Evolutionary conservation across 53 echinoderm and acorn worm species (phyloP).

Genomic region (Paelopatides confundens): DNA sequence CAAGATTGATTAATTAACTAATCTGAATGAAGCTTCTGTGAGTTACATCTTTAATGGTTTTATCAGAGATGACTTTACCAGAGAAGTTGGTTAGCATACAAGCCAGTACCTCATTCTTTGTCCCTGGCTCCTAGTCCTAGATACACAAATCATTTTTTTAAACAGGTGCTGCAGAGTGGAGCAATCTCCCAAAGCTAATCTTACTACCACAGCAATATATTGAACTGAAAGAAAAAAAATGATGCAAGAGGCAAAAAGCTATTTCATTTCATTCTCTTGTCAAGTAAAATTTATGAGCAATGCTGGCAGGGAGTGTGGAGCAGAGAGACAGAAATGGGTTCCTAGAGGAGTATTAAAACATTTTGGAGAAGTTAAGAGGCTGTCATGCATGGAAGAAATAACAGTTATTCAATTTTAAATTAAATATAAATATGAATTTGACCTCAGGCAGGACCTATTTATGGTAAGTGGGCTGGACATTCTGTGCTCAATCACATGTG

Average conservation of each 20-base stretch:
- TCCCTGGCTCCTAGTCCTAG: neutral
- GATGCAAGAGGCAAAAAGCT: neutral
- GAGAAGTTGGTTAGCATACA: too few species aligned
- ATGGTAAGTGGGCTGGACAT: neutral
- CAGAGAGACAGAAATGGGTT: neutral
- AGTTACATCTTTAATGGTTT: too few species aligned
- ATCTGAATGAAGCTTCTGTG: too few species aligned
- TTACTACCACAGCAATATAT: neutral
- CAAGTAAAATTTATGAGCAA: slow-evolving; percentile 34
- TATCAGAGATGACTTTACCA: too few species aligned
- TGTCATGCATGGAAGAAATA: slow-evolving; percentile 28
- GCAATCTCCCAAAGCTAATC: neutral
- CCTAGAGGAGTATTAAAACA: slow-evolving; percentile 1
- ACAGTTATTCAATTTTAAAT: neutral
- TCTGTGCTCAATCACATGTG: too few species aligned
- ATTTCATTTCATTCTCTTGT: slow-evolving; percentile 22
- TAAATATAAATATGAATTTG: neutral
- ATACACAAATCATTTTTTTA: slow-evolving; percentile 23
- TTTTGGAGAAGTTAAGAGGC: slow-evolving; percentile 2
- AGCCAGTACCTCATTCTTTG: neutral
- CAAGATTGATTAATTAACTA: too few species aligned
- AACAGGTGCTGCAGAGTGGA: slow-evolving; percentile 9
- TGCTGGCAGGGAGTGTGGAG: neutral
- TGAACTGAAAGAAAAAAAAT: neutral
- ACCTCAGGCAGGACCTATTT: neutral